phyloP scores from a whole-genome alignment of 2,888 invertebrate species.

The Cyclophora punctaria region DNA sequence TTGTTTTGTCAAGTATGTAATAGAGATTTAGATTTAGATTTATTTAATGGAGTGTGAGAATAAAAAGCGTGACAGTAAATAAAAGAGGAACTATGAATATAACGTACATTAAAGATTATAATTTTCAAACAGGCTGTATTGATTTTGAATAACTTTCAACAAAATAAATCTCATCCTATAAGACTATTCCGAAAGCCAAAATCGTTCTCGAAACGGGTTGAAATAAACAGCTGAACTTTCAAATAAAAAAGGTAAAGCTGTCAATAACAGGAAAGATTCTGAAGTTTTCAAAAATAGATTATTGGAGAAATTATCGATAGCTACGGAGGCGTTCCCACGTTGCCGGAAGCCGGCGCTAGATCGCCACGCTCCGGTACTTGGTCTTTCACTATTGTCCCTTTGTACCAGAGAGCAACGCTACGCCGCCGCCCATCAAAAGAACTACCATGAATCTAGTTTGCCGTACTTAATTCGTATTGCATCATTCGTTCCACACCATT shows the following conservation, averaged over 20 bases:
- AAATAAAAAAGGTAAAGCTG: conserved; percentile 3
- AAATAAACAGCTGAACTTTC: too few species aligned
- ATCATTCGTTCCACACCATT: conserved; percentile 57
- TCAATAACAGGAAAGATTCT: conserved; percentile 13
- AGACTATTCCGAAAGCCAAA: too few species aligned
- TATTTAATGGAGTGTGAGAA: too few species aligned
- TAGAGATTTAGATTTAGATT: too few species aligned
- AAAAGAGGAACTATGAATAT: too few species aligned
- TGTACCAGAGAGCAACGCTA: conserved; percentile 43
- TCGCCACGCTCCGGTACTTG: conserved; percentile 67
- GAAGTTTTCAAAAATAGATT: conserved; percentile 29
- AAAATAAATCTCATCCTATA: not conserved
- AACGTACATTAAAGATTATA: not conserved
- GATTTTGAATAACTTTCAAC: not conserved
- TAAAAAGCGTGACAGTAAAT: too few species aligned
- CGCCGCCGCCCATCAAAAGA: conserved; percentile 52
- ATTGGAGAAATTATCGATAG: conserved; percentile 43
- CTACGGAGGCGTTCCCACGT: conserved; percentile 64
- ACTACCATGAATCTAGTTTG: conserved; percentile 59
- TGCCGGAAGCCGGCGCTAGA: conserved; percentile 55
- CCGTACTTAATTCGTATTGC: conserved; percentile 60
- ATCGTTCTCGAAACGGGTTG: too few species aligned
- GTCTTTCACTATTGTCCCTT: conserved; percentile 64
- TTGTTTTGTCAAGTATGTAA: too few species aligned
- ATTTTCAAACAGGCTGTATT: not conserved